Percentiles rank a stretch among this genome's conserved stretches.
Conservation (phyloP, 2,797 vertebrate species). For the Molossus molossus region DNA sequence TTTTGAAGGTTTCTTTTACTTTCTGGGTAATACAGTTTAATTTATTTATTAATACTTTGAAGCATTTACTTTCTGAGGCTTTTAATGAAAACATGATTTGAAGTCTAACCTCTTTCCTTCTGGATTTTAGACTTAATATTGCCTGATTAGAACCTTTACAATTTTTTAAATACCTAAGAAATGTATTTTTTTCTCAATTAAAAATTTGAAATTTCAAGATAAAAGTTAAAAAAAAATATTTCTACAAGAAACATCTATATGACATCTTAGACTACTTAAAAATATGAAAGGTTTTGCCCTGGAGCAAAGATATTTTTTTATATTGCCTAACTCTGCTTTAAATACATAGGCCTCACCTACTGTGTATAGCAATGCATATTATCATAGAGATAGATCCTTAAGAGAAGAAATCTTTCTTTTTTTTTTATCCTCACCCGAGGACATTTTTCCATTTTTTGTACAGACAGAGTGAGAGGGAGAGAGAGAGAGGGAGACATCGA, state of each 20-base stretch:
- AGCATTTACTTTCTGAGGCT: not conserved
- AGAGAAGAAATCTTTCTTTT: not conserved
- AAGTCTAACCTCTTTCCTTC: not conserved
- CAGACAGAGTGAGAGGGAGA: too few species aligned
- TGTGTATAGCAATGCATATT: not conserved
- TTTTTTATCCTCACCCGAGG: too few species aligned
- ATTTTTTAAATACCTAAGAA: not conserved
- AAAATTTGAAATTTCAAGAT: not conserved
- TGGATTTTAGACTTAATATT: not conserved
- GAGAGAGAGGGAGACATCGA: too few species aligned
- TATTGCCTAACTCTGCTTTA: not conserved
- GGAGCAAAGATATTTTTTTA: not conserved
- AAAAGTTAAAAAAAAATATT: not conserved
- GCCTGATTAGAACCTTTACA: not conserved
- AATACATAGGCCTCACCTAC: not conserved
- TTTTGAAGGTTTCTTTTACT: not conserved
- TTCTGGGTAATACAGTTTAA: conserved; percentile 2
- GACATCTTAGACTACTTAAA: not conserved
- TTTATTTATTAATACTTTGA: conserved; percentile 15
- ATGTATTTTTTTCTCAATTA: not conserved
- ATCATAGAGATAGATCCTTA: not conserved
- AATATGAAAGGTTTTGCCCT: not conserved
- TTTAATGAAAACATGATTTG: not conserved
- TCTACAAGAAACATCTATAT: not conserved
- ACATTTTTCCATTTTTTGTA: too few species aligned